Evolutionary conservation across 2,113 vertebrate genomes (phyloP).

Genomic region (Pachycephala philippinensis): DNA sequence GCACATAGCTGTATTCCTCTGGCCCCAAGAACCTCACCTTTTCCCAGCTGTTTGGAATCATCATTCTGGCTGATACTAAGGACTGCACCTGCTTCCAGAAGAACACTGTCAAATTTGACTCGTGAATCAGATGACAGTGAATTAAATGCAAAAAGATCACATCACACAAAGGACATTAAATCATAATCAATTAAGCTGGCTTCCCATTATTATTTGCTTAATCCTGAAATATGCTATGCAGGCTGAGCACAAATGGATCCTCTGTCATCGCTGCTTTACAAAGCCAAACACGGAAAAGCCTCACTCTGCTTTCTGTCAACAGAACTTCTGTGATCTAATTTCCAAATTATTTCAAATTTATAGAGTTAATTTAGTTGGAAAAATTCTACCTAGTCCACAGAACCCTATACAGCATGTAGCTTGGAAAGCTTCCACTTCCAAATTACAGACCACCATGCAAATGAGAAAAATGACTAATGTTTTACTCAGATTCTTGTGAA

Average conservation of each 20-base stretch:
- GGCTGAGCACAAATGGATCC: background rate
- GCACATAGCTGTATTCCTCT: background rate
- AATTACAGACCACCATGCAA: background rate
- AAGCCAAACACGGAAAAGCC: background rate
- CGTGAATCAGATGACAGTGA: background rate
- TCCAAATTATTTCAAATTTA: background rate
- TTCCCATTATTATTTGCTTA: conserved; percentile 7
- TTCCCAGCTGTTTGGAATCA: background rate
- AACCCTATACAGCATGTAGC: background rate
- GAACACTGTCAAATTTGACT: background rate
- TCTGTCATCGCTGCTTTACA: background rate
- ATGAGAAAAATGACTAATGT: background rate
- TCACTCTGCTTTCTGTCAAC: background rate
- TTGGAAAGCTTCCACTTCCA: background rate
- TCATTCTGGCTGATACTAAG: background rate
- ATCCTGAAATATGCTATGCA: background rate
- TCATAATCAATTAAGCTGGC: background rate
- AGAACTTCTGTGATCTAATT: background rate
- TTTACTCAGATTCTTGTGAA: background rate
- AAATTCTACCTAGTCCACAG: background rate
- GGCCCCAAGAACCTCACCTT: background rate
- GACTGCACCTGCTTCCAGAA: background rate
- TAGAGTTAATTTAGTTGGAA: background rate
- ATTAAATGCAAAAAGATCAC: background rate
- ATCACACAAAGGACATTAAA: background rate